phyloP scores from a whole-genome alignment of 2,797 vertebrate genomes.

The Enteromius anoplus region DNA sequence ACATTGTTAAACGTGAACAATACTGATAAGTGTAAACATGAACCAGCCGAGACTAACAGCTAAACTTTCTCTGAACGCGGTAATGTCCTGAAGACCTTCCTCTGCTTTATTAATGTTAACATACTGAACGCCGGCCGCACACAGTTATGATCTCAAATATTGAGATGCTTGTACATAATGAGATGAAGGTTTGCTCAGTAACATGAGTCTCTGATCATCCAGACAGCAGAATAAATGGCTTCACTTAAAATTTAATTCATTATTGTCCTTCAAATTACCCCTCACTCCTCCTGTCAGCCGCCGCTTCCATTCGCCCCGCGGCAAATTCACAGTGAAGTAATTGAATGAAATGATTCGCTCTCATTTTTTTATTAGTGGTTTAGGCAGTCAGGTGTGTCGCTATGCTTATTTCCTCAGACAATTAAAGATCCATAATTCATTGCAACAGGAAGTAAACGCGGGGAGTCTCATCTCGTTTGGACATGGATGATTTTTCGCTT shows the following conservation, averaged over 20 bases:
- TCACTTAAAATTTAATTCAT: slow-evolving; percentile 52
- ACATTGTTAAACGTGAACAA: neutral
- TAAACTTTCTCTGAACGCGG: neutral
- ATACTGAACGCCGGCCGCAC: neutral
- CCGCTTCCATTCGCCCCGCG: neutral
- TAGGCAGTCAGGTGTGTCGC: slow-evolving; percentile 56
- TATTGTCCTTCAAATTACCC: slow-evolving; percentile 49
- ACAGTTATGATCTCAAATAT: neutral
- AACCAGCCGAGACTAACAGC: neutral
- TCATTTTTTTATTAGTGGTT: slow-evolving; percentile 54
- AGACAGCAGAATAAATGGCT: slow-evolving; percentile 24
- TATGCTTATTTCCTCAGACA: slow-evolving; percentile 59
- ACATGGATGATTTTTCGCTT: slow-evolving; percentile 29
- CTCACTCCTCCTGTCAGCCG: neutral
- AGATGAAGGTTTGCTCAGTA: slow-evolving; percentile 4
- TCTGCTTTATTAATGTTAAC: neutral
- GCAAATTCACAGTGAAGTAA: slow-evolving; percentile 44
- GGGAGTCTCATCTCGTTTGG: slow-evolving; percentile 36
- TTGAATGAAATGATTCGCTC: slow-evolving; percentile 58
- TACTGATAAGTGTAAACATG: neutral
- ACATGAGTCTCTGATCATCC: slow-evolving; percentile 14
- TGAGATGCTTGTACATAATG: neutral
- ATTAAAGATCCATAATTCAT: slow-evolving; percentile 61
- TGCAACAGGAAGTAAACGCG: slow-evolving; percentile 53
- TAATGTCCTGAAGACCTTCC: neutral